Evolutionary conservation across 2,797 vertebrate genomes (phyloP).

Genomic region (Sebastes umbrosus): DNA sequence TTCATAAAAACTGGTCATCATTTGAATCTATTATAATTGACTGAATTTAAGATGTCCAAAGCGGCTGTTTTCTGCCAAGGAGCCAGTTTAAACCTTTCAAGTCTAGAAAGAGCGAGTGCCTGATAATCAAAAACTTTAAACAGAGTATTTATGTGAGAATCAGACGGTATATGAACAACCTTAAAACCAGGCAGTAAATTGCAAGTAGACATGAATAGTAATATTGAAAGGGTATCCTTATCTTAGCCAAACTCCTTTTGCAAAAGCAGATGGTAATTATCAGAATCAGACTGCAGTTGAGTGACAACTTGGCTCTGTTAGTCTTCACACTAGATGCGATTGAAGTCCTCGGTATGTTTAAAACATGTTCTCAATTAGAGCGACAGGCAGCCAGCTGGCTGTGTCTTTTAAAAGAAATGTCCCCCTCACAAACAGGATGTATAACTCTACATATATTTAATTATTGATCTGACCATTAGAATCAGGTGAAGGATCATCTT

Average conservation of each 20-base stretch:
- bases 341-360: conserved; percentile 28
- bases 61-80: not conserved
- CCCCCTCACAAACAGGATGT: not conserved
- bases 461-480: conserved; percentile 30
- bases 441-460: conserved; percentile 2
- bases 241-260: not conserved
- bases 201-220: not conserved
- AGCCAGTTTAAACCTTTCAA: not conserved
- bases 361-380: conserved; percentile 10
- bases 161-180: not conserved
- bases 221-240: not conserved
- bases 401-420: not conserved
- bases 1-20: not conserved
- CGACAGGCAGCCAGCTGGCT: conserved; percentile 7
- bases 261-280: conserved; percentile 40
- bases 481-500: not conserved
- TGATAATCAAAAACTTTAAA: not conserved
- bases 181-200: not conserved
- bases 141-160: not conserved
- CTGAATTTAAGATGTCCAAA: not conserved
- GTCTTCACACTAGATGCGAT: not conserved
- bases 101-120: not conserved
- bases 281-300: not conserved
- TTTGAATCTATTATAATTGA: not conserved
- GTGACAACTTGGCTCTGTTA: conserved; percentile 14